Base-by-base conservation (phyloP, 2,113 vertebrate species). In the Cygnus buccinator region DNA sequence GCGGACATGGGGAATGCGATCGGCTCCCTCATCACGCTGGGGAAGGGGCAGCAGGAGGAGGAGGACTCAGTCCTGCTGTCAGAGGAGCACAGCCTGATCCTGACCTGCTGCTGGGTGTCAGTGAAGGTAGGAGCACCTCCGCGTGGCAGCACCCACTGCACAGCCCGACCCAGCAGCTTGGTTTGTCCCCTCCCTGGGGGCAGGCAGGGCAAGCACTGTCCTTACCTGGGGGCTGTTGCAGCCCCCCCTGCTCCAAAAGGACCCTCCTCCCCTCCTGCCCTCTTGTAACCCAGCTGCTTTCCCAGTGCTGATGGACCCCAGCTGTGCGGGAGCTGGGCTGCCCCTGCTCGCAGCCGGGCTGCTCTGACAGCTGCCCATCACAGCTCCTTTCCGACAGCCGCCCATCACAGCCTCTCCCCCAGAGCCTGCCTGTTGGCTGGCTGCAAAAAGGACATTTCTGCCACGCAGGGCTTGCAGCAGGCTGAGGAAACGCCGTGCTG, bases 41-140 rank as follows among this genome's bases (percentile, higher is more conserved):
- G 97, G 12, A 97, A 96, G 46, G 95, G 91, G 18, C 81, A 9
- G 6, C 92, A 96, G 3, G 97, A 91, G 68, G 96, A 80, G 26
- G 97, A 97, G 8, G 97, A 98, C 50, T 95, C 98, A 7, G 61
- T 99, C 66, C 97, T 99, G 75, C 97, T 99, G 13, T 98, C 99
- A 1, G 98, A 99, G 73, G 99, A 99, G 21, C 98, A 99, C 97
- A 98, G 97, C 93, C 98, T 99, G 65, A 97, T 99, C 62, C 98
- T 99, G 94, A 99, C 99, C 8, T 99, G 98, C 95, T 99, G 99
- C 97, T 99, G 99, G 99, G 98, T 99, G 54, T 98, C 99, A 0
- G 98, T 99, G 82, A 99, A 99, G 98, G 99, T 99, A 90, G 46
- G 80, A 13, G 62, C 11, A 14, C 29, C 23, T 72, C 12, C 5